phyloP scores from a whole-genome alignment of 2,888 invertebrate species.

The Drosophila colorata region DNA sequence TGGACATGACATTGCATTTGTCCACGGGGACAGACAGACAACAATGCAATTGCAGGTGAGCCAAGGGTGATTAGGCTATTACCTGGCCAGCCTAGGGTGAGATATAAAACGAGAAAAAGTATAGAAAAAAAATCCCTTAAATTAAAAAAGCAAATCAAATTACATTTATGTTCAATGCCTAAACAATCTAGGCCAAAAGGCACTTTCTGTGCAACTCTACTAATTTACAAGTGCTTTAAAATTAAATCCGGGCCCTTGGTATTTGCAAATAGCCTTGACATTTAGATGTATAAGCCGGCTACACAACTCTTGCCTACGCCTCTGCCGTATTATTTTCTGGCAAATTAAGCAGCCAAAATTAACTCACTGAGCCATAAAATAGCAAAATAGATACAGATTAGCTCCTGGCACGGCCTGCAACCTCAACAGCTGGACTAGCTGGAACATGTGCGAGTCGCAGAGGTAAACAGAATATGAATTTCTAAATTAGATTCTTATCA shows the following conservation, averaged over 20 bases:
- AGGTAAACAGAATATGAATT: constrained; percentile 63
- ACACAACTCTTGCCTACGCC: not conserved
- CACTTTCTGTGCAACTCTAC: no score
- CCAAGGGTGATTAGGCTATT: not conserved
- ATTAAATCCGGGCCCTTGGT: not conserved
- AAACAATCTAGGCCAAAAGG: not conserved
- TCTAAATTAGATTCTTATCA: constrained; percentile 63
- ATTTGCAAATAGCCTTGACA: not conserved
- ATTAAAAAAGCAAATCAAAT: not conserved
- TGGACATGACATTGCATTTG: constrained; percentile 34
- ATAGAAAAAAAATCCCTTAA: not conserved
- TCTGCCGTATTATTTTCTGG: constrained; percentile 48
- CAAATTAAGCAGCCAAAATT: constrained; percentile 59
- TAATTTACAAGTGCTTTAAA: no score
- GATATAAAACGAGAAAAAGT: not conserved
- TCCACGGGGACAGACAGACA: not conserved
- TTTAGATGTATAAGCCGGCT: no score
- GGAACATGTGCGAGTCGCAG: constrained; percentile 26
- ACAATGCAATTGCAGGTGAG: constrained; percentile 23
- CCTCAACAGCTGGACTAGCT: constrained; percentile 1
- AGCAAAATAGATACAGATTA: constrained; percentile 24
- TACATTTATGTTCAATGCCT: not conserved
- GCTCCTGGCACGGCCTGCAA: not conserved
- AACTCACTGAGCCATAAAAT: constrained; percentile 46
- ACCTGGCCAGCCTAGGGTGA: not conserved